phyloP scores from a whole-genome alignment of 2,113 vertebrate genomes.

The Muntiacus muntjak region DNA sequence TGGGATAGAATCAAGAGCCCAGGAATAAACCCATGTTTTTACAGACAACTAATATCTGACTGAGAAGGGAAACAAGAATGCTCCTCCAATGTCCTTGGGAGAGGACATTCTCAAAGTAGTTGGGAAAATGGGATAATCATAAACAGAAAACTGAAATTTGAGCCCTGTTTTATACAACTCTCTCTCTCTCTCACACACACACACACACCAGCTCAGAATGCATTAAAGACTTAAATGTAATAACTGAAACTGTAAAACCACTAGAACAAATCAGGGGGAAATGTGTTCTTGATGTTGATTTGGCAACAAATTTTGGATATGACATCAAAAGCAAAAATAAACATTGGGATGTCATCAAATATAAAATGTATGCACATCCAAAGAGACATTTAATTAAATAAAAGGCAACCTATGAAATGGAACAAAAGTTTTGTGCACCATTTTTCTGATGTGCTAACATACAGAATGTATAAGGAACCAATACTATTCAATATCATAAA shows the following conservation, averaged over 20 bases:
- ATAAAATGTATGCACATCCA: not conserved
- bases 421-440: not conserved
- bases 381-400: not conserved
- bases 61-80: not conserved
- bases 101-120: not conserved
- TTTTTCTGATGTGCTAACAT: not conserved
- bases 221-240: not conserved
- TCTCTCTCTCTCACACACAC: not conserved
- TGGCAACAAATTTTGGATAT: not conserved
- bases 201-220: not conserved
- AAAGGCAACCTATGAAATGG: not conserved
- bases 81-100: not conserved
- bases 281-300: not conserved
- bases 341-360: not conserved
- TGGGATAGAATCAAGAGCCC: not conserved
- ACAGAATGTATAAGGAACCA: not conserved
- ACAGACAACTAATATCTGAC: not conserved
- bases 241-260: not conserved
- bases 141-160: not conserved
- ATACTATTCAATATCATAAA: not conserved
- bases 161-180: not conserved
- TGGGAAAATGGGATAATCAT: not conserved
- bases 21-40: not conserved
- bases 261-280: not conserved
- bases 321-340: not conserved